A percentile compares a stretch with the other conserved stretches of the same genome.
These are phyloP conservation scores for Neofelis nebulosa DNA, from an alignment of 2,113 vertebrate species.

Conservation along the genomic window DNA sequence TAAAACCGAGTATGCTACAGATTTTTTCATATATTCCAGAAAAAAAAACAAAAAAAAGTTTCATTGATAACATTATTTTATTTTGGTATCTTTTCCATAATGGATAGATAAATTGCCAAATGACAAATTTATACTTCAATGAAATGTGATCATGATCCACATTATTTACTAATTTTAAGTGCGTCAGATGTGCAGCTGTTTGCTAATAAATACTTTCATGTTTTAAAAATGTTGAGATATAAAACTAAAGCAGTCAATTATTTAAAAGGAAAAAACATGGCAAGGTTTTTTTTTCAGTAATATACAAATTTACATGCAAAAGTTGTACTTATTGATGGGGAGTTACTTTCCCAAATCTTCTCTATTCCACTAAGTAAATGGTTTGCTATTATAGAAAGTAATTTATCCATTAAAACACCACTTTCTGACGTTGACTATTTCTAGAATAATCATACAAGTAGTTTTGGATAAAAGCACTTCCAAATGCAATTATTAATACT, in stretches of 20 bases:
- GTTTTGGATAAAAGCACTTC: constrained; percentile 34
- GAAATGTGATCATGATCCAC: not conserved
- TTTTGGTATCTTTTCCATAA: not conserved
- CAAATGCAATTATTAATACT: constrained; percentile 31
- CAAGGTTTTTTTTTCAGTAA: not conserved
- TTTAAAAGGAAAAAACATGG: not conserved
- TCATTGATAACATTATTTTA: not conserved
- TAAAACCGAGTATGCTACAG: not conserved
- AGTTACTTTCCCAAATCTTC: constrained; percentile 3
- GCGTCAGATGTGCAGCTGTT: not conserved
- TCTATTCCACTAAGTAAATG: constrained; percentile 8
- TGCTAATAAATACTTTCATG: not conserved
- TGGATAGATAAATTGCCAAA: not conserved
- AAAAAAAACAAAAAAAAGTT: not conserved
- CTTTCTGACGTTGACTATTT: not conserved
- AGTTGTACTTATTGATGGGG: not conserved
- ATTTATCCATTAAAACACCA: constrained; percentile 40
- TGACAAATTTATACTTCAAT: not conserved
- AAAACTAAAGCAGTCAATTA: not conserved
- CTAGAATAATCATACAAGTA: constrained; percentile 51
- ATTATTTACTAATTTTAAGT: not conserved
- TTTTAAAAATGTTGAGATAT: not conserved
- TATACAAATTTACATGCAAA: not conserved
- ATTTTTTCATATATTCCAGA: not conserved
- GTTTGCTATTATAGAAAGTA: not conserved